Base-by-base conservation (phyloP, 2,888 invertebrate species). In the Coleophora flavipennella region DNA sequence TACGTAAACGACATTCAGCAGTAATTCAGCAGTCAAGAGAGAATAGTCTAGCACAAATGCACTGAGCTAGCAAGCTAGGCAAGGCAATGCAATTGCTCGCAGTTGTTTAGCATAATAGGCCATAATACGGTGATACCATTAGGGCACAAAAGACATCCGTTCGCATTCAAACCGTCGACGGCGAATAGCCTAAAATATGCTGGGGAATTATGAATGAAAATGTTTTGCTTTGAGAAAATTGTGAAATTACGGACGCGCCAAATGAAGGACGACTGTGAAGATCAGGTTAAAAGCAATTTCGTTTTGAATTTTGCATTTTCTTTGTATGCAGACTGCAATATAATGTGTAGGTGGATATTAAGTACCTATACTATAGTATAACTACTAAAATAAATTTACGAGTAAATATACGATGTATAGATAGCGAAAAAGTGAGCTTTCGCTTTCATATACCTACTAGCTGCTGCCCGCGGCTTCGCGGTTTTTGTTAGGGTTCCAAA, bases 91-190 rank as follows among this genome's bases (percentile, higher is more conserved):
- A 74, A 78, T 77, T 73, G 75, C 71, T 59, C 49, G 55, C 51
- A 64, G 60, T 67, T 69, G 68, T 69, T 78, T 80, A 74, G 76
- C 77, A 79, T 80, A 80, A 79, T 76, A 75, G 66, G 73, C 75
- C 77, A 78, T 80, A 80, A 79, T 76, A 75, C 67, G 67, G 70
- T 67, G 69, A 77, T 78, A 67, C 60, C 67, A 71, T 73, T 73
- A 66, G 46, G 55, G 62, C 64, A 74, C 67, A 75, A 73, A 70
- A 72, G 70, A 66, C 59, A 60, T 55, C 53, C 46, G 41, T 34
- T 34, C 12, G 50, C 55, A 56, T 60, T 56, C 57, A 56, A 51
- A 40, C 44, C 48, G 43, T 44, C 42, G 45, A 44, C 45, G 43
- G 48, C 50, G 44, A 48, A 50, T 53, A 48, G 36, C 38, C 41